phyloP scores from a whole-genome alignment of 2,888 invertebrate species.

The Itoplectis maculator region DNA sequence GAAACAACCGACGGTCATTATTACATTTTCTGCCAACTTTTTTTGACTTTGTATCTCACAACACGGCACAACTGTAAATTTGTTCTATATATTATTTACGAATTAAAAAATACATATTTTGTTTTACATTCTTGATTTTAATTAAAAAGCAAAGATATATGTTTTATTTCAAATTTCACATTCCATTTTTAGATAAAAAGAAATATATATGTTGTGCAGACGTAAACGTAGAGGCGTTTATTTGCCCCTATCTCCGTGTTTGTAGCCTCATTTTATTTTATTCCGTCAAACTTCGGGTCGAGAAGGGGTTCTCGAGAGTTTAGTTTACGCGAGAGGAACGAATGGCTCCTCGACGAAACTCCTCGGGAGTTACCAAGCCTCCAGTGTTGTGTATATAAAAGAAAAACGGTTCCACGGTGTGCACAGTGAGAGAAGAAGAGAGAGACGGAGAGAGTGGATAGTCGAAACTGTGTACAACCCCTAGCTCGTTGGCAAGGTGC shows the following conservation, averaged over 20 bases:
- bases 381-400: conserved; percentile 10
- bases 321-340: conserved; percentile 45
- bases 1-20: too few species aligned
- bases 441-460: conserved; percentile 11
- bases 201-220: too few species aligned
- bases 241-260: neutral
- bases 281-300: conserved; percentile 51
- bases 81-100: too few species aligned
- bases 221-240: neutral
- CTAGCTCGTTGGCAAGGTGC: neutral
- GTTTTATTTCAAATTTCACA: too few species aligned
- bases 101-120: too few species aligned
- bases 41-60: too few species aligned
- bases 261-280: conserved; percentile 44
- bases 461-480: neutral
- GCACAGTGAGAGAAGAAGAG: neutral
- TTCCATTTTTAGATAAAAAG: too few species aligned
- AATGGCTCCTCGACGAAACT: conserved; percentile 57
- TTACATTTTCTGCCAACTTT: too few species aligned
- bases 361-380: conserved; percentile 4
- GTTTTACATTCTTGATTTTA: too few species aligned
- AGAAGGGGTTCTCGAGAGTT: conserved; percentile 45
- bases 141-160: too few species aligned
- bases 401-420: conserved; percentile 13
- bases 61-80: too few species aligned